A percentile compares a stretch with the other conserved stretches of the same genome.
Conservation (phyloP, 2,113 vertebrate genomes). For the Galeopterus variegatus region DNA sequence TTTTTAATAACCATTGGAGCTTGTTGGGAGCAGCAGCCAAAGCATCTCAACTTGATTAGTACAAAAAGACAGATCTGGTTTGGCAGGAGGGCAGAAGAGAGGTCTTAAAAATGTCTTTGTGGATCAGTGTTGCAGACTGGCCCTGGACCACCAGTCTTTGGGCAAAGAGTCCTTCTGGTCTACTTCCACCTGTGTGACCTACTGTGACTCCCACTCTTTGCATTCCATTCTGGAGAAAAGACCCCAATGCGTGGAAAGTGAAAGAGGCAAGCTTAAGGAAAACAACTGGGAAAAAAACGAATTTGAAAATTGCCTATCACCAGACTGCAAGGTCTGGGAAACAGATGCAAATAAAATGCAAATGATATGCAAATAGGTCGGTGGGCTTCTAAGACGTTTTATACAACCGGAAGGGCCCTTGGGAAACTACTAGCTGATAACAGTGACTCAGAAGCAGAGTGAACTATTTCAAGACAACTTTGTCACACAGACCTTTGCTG, state of each 20-base stretch:
- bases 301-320: slow-evolving; percentile 43
- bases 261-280: slow-evolving; percentile 38
- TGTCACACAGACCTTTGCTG: slow-evolving; percentile 64
- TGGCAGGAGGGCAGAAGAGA: slow-evolving; percentile 51
- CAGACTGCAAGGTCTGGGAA: slow-evolving; percentile 51
- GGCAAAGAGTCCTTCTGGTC: neutral
- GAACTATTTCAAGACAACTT: slow-evolving; percentile 79
- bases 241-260: neutral
- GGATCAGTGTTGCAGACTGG: neutral
- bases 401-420: slow-evolving; percentile 69
- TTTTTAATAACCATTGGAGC: neutral
- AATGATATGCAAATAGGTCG: slow-evolving; percentile 77
- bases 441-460: slow-evolving; percentile 72
- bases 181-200: neutral
- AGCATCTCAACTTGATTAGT: slow-evolving; percentile 48
- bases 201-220: neutral
- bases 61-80: slow-evolving; percentile 45
- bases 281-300: neutral
- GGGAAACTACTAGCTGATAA: slow-evolving; percentile 71
- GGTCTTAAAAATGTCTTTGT: slow-evolving; percentile 38
- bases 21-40: slow-evolving; percentile 5
- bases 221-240: slow-evolving; percentile 35
- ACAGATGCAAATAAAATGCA: slow-evolving; percentile 75
- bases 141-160: neutral
- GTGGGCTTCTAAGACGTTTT: slow-evolving; percentile 69